Percentiles rank a stretch among this genome's conserved stretches.
Conservation (phyloP, 2,888 invertebrate genomes). For the Yponomeuta plumbellus region DNA sequence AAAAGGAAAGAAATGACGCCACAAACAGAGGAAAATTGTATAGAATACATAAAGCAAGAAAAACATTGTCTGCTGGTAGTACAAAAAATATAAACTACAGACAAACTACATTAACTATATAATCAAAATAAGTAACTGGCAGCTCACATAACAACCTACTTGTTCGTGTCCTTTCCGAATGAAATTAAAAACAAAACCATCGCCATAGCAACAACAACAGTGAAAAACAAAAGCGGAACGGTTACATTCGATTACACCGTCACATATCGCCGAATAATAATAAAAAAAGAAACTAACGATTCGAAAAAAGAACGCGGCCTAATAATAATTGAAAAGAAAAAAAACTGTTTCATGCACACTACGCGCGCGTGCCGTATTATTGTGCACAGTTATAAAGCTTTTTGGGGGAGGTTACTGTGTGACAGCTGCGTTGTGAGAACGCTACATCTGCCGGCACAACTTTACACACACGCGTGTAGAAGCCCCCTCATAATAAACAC, state of each 20-base stretch:
- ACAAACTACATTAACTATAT: background rate
- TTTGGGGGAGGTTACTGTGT: constrained; percentile 38
- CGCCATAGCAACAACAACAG: background rate
- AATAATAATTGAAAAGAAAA: constrained; percentile 48
- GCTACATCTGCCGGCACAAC: constrained; percentile 63
- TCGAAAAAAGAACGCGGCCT: constrained; percentile 27
- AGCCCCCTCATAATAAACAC: constrained; percentile 26
- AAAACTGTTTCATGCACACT: constrained; percentile 51
- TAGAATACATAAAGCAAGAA: background rate
- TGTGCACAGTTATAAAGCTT: constrained; percentile 34
- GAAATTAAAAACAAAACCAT: background rate
- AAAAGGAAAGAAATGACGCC: background rate
- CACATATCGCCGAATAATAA: constrained; percentile 10
- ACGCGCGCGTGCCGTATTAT: constrained; percentile 61
- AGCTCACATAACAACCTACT: too few species aligned
- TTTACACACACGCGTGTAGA: constrained; percentile 33
- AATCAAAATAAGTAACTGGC: background rate
- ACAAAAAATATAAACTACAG: background rate
- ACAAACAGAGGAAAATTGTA: background rate
- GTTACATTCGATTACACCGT: background rate
- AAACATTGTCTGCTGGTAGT: background rate
- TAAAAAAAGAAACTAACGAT: constrained; percentile 31
- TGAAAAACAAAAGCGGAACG: constrained; percentile 8
- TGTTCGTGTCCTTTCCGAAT: background rate
- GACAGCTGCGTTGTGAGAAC: constrained; percentile 62